Conservation (phyloP, 2,113 vertebrate species). For the Laterallus jamaicensis region DNA sequence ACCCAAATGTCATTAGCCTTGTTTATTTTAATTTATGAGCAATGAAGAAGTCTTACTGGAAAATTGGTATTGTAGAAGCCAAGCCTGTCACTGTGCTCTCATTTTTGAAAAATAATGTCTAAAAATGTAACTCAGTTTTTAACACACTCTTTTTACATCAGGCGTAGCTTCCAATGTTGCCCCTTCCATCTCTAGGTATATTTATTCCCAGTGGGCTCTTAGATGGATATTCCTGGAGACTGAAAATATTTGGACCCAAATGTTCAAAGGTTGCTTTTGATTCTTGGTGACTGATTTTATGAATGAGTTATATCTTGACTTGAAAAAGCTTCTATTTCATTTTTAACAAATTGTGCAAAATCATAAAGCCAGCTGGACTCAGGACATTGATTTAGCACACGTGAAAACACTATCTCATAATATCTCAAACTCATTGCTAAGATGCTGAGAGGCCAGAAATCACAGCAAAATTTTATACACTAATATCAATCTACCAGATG, state of each 20-base stretch:
- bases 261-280: neutral
- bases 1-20: neutral
- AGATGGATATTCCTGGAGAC: neutral
- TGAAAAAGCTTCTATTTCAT: neutral
- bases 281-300: neutral
- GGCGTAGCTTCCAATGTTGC: neutral
- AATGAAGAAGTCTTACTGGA: neutral
- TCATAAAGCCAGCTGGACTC: neutral
- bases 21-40: neutral
- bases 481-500: neutral
- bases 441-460: neutral
- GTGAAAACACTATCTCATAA: neutral
- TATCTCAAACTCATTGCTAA: neutral
- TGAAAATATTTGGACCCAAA: neutral
- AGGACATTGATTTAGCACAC: neutral
- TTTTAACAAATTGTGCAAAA: neutral
- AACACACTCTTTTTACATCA: neutral
- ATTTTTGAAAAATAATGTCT: neutral
- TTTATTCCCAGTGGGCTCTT: neutral
- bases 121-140: neutral
- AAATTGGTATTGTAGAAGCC: neutral
- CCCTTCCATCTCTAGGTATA: neutral
- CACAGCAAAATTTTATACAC: neutral
- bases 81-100: neutral
- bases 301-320: neutral